Evolutionary conservation across 2,797 vertebrate genomes (phyloP).

Genomic region (Ciconia nigra): DNA sequence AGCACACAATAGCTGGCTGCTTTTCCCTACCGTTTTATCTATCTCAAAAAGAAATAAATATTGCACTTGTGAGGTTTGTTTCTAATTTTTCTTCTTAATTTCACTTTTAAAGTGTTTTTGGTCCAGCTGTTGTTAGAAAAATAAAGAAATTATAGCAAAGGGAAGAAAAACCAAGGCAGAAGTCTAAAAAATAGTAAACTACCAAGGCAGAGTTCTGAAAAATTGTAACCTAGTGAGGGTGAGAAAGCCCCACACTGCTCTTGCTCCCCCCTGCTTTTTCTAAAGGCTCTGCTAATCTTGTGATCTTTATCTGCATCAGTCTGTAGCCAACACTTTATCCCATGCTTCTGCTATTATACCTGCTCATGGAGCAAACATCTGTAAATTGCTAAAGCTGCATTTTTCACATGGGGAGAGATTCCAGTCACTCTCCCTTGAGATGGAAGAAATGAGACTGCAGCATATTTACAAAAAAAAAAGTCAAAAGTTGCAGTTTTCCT

Average conservation of each 20-base stretch:
- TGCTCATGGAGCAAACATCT: background rate
- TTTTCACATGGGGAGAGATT: background rate
- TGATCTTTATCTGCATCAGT: background rate
- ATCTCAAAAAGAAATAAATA: background rate
- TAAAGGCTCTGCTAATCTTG: background rate
- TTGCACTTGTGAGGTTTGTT: background rate
- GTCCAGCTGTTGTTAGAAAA: background rate
- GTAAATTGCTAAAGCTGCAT: background rate
- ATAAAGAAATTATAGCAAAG: background rate
- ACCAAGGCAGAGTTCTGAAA: background rate
- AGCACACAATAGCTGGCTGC: background rate
- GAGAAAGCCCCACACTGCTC: background rate
- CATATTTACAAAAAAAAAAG: background rate
- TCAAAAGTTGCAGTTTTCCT: background rate
- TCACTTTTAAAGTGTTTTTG: background rate
- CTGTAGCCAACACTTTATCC: background rate
- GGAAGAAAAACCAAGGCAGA: background rate
- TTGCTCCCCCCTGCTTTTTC: background rate
- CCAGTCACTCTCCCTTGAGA: background rate
- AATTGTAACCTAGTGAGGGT: background rate
- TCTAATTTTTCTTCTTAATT: background rate
- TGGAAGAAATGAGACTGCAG: background rate
- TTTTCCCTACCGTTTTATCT: background rate
- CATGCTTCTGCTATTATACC: background rate
- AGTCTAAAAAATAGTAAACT: background rate